A percentile compares a stretch with the other conserved stretches of the same genome.
phyloP scores from a whole-genome alignment of 2,797 vertebrate species.

The Schizopygopsis malacanthus region DNA sequence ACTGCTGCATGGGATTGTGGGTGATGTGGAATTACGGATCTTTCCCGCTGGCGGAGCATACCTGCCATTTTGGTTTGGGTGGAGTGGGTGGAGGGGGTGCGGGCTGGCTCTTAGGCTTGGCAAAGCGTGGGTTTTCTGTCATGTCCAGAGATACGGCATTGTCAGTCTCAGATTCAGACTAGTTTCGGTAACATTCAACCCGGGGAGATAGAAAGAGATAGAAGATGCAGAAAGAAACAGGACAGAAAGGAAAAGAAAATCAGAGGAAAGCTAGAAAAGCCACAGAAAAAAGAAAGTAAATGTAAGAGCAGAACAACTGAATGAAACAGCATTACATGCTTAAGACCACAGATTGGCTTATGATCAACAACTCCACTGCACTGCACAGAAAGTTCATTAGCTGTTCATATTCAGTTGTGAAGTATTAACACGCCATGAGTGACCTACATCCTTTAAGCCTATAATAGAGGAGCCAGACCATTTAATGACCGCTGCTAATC shows the following conservation, averaged over 20 bases:
- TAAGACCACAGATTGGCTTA: not conserved
- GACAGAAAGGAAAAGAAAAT: not conserved
- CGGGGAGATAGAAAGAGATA: conserved; percentile 27
- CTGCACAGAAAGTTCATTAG: not conserved
- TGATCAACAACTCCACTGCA: not conserved
- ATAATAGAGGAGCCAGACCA: not conserved
- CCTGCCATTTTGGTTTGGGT: conserved; percentile 88
- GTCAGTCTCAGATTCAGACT: conserved; percentile 61
- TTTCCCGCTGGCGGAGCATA: conserved; percentile 70
- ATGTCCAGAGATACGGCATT: conserved; percentile 70
- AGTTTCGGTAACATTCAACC: conserved; percentile 20
- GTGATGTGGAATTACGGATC: not conserved
- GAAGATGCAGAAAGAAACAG: not conserved
- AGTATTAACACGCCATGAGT: not conserved
- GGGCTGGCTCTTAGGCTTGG: conserved; percentile 77
- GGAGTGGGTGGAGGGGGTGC: conserved; percentile 60
- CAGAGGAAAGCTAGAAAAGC: not conserved
- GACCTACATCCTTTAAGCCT: conserved; percentile 44
- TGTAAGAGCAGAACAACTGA: not conserved
- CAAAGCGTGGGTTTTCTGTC: conserved; percentile 84
- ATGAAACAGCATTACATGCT: not conserved
- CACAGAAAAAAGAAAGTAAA: not conserved
- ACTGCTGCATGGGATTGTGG: not conserved
- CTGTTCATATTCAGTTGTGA: not conserved
- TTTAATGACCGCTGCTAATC: conserved; percentile 18